Base-by-base conservation (phyloP, 2,888 invertebrate genomes). In the Cantharis lateralis region DNA sequence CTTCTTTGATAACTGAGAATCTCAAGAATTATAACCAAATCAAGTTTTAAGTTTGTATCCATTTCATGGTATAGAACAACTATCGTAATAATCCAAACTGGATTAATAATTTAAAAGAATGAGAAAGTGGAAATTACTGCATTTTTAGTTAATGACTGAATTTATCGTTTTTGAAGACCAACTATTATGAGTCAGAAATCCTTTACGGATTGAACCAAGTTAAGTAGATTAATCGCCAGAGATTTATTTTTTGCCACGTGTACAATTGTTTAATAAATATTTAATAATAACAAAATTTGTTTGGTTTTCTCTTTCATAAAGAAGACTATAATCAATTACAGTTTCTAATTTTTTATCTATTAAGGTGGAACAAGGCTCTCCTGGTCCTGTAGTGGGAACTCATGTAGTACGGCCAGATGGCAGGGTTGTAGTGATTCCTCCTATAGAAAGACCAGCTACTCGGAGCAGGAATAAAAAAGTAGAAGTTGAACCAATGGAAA, bases 391-490 rank as follows among this genome's bases (percentile, higher is more conserved):
- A 2, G 18, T 64, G 9, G 87, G 85, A 0, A 93, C 94, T 76
- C 94, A 95, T 87, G 93, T 95, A 80, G 90, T 95, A 10, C 89
- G 95, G 16, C 91, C 92, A 16, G 94, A 95, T 85, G 95, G 95
- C 0, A 90, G 95, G 32, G 91, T 95, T 62, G 93, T 95, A 71
- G 94, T 93, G 0, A 88, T 95, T 79, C 95, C 95, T 13, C 95
- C 95, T 0, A 95, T 95, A 73, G 95, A 95, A 87, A 93, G 95
- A 18, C 95, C 95, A 10, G 93, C 95, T 1, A 95, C 95, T 0
- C 90, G 95, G 63, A 92, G 93, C 77, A 94, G 95, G 16, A 93
- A 94, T 84, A 87, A 85, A 78, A 83, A 81, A 75, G 77, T 74
- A 24, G 77, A 78, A 64, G 74, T 68, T 10, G 78, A 79, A 68